Percentiles rank a stretch among this genome's conserved stretches.
Conservation (phyloP, 2,113 vertebrate species). For the Narcine bancroftii region DNA sequence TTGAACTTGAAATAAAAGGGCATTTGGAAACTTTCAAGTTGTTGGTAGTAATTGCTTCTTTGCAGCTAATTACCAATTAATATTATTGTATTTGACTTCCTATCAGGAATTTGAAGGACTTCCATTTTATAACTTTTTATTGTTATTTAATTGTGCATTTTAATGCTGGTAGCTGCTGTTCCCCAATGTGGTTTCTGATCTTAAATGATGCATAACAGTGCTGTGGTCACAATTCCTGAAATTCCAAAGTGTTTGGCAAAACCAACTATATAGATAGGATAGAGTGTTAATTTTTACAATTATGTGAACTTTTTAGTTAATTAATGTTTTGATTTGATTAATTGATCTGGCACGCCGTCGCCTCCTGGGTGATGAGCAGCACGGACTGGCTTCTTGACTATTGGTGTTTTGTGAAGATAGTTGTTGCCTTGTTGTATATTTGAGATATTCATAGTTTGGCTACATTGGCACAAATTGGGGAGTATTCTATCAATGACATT, state of each 20-base stretch:
- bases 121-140: neutral
- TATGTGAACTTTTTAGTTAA: neutral
- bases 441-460: neutral
- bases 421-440: neutral
- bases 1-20: neutral
- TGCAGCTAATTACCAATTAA: neutral
- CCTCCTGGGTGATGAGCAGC: neutral
- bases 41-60: neutral
- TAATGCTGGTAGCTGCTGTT: neutral
- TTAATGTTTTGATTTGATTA: neutral
- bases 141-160: no score
- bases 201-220: neutral
- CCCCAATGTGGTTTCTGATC: neutral
- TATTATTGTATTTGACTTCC: neutral
- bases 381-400: neutral
- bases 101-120: neutral
- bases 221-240: neutral
- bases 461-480: no score
- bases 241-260: neutral
- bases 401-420: neutral
- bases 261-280: neutral
- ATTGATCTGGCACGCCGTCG: neutral
- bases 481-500: no score
- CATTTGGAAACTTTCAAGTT: neutral
- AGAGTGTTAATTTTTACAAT: neutral